Base-by-base conservation (phyloP, 2,797 vertebrate genomes). In the Chaenodraco wilsoni region DNA sequence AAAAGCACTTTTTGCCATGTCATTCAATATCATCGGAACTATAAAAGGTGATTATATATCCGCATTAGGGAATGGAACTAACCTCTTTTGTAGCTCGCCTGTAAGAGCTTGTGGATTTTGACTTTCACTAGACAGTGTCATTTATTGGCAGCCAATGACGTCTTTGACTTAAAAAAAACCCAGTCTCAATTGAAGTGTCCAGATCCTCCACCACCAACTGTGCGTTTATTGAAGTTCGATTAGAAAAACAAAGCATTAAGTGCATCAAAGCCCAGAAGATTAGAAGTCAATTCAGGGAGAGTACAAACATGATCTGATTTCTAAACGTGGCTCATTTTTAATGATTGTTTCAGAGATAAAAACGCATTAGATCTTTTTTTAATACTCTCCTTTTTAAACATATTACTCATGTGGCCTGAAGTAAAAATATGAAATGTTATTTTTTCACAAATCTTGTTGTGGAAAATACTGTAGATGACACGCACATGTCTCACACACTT, bases 61-160 rank as follows among this genome's bases (percentile, higher is more conserved):
- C 56, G 81, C 76, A 76, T 73, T 52, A 62, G 14, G 49, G 43
- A 69, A 74, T 72, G 41, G 79, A 83, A 60, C 13, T 49, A 13
- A 54, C 55, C 62, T 66, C 16, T 79, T 72, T 81, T 74, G 61
- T 76, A 37, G 45, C 62, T 40, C 40, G 74, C 62, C 71, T 74
- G 60, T 50, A 60, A 27, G 12, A 43, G 49, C 31, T 78, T 67
- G 65, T 21, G 45, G 65, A 82, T 63, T 79, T 61, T 82, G 69
- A 74, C 57, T 87, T 85, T 78, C 76, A 80, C 61, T 67, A 85
- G 84, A 83, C 87, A 71, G 71, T 88, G 66, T 85, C 37, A 87
- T 72, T 77, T 68, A 13, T 79, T 86, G 74, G 76, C 76, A 83
- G 69, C 40, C 16, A 33, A 58, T 63, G 16, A 37, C 0, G 37